Conservation (phyloP, 2,888 invertebrate species). For the Agrenia bidenticulata region DNA sequence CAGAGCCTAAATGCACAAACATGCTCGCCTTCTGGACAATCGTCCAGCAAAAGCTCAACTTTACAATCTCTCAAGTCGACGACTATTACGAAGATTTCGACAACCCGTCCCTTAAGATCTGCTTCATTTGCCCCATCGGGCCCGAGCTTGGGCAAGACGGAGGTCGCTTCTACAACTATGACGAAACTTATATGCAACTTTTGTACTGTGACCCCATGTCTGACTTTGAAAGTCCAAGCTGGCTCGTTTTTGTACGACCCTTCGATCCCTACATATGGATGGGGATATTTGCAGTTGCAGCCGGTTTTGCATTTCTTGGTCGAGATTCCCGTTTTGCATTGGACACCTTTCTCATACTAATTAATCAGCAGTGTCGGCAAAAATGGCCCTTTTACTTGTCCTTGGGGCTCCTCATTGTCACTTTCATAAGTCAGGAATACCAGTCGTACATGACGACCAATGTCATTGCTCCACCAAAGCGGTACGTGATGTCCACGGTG, state of each 20-base stretch:
- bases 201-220: background rate
- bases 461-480: constrained; percentile 2
- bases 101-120: background rate
- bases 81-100: background rate
- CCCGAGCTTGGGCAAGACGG: too few species aligned
- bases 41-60: background rate
- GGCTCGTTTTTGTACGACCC: background rate
- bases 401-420: background rate
- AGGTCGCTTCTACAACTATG: background rate
- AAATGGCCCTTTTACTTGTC: background rate
- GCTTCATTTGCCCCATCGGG: background rate
- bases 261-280: constrained; percentile 7
- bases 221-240: background rate
- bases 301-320: background rate
- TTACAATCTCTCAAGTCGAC: background rate
- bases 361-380: background rate
- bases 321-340: background rate
- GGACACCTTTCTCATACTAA: background rate
- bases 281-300: background rate
- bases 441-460: constrained; percentile 8
- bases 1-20: background rate
- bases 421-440: background rate
- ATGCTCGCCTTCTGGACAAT: constrained; percentile 6
- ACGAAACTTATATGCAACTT: constrained; percentile 1
- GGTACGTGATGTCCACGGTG: background rate